Evolutionary conservation across 2,888 invertebrate species (phyloP), one percentile per base, ranked within the genome.

Genomic region (Aporophyla nigra): DNA sequence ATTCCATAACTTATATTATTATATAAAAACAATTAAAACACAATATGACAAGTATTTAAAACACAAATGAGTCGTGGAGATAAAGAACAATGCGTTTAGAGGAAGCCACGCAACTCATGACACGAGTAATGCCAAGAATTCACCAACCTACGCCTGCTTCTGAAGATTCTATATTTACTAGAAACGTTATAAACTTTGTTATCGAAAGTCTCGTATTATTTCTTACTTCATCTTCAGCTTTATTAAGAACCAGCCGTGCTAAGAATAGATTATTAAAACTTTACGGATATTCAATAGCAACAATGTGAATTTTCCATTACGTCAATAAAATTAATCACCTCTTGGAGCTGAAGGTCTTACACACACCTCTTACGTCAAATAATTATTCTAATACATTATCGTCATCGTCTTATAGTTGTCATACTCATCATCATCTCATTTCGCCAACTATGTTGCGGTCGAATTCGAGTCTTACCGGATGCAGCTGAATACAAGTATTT

Each of bases 51-150:
- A 12, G 40, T 46, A 72, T 58, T 63, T 14, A 27, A 70, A 70
- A 53, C 54, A 67, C 21, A 54, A 63, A 76, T 71, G 40, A 27
- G 66, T 16, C 24, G 69, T 74, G 46, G 67, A 86, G 73, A 80
- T 76, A 82, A 89, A 85, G 74, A 77, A 88, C 84, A 85, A 82
- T 72, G 33, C 74, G 71, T 80, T 84, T 78, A 72, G 59, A 75
- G 76, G 93, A 93, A 92, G 89, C 93, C 93, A 54, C 82, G 88
- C 89, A 91, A 92, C 87, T 87, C 80, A 78, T 90, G 89, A 91
- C 92, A 91, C 87, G 88, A 84, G 89, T 91, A 91, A 91, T 91
- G 91, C 88, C 90, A 88, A 91, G 91, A 92, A 92, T 93, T 93
- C 90, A 89, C 90, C 82, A 87, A 91, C 92, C 87, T 89, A 90